These are phyloP conservation scores for Xylocopa sonorina DNA, from an alignment of 1,140 invertebrate genomes.

Conservation along the genomic window DNA sequence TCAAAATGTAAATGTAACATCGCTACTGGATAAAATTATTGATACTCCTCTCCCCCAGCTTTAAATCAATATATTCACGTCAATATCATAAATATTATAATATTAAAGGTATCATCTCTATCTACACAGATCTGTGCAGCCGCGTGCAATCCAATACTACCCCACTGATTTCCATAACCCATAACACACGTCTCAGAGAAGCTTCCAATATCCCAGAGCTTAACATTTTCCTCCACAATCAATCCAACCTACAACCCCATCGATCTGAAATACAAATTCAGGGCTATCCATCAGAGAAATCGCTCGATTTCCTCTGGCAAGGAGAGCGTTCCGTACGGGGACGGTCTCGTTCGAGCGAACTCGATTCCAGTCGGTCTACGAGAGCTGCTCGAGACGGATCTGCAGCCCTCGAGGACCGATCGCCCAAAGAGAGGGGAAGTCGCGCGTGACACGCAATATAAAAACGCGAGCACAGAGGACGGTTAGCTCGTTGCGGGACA, in stretches of 20 bases:
- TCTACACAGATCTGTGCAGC: background rate
- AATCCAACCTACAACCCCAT: background rate
- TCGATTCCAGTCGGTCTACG: background rate
- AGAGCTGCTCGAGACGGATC: background rate
- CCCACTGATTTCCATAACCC: background rate
- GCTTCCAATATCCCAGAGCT: background rate
- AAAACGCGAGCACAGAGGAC: background rate
- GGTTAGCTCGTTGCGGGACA: background rate
- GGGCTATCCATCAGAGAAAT: background rate
- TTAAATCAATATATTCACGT: too few species aligned
- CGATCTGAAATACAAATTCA: background rate
- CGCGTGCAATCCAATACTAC: too few species aligned
- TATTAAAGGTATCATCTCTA: background rate
- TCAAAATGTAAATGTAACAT: too few species aligned
- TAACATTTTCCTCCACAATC: background rate
- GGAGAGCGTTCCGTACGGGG: too few species aligned
- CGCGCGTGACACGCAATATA: constrained; percentile 15
- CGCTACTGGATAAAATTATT: too few species aligned
- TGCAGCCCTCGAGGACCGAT: too few species aligned
- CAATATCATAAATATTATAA: too few species aligned
- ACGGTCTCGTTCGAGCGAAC: background rate
- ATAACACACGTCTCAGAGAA: background rate
- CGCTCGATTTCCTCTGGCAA: background rate
- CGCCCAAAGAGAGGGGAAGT: too few species aligned
- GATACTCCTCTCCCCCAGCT: too few species aligned